Percentiles rank a stretch among this genome's conserved stretches.
Evolutionary conservation across 2,888 invertebrate genomes (phyloP).

Genomic region (Drosophila vallismaia): DNA sequence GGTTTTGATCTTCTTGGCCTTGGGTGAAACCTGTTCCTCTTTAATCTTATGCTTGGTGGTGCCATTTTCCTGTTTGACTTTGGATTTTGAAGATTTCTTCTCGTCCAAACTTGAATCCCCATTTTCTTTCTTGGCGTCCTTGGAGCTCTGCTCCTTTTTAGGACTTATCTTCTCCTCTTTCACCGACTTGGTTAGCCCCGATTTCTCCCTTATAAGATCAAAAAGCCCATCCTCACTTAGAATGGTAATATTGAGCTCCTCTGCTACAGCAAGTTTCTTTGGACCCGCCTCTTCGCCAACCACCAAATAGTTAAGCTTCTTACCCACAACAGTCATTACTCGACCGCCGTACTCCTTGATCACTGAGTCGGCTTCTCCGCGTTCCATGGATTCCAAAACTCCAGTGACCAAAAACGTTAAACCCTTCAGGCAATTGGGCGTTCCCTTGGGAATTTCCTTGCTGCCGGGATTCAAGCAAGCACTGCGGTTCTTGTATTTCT

Average conservation of each 20-base stretch:
- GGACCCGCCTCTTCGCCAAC: constrained; percentile 94
- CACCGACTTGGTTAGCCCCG: constrained; percentile 77
- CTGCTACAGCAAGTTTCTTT: constrained; percentile 91
- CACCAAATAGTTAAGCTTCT: constrained; percentile 91
- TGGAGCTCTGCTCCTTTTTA: constrained; percentile 21
- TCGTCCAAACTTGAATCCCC: constrained; percentile 40
- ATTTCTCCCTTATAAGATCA: constrained; percentile 88
- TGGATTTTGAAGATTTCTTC: constrained; percentile 15
- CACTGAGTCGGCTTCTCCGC: constrained; percentile 90
- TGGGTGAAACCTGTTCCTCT: constrained; percentile 13
- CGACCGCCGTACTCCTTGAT: constrained; percentile 92
- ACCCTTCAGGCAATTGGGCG: constrained; percentile 89
- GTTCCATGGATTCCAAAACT: constrained; percentile 93
- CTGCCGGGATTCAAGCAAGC: constrained; percentile 93
- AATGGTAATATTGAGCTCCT: constrained; percentile 88
- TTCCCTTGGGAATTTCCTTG: constrained; percentile 92
- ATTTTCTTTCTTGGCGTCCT: constrained; percentile 13
- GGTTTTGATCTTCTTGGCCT: constrained; percentile 9
- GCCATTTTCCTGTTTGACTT: constrained; percentile 8
- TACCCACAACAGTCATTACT: constrained; percentile 89
- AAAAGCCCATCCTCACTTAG: constrained; percentile 93
- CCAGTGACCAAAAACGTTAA: constrained; percentile 92
- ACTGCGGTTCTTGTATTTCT: constrained; percentile 90
- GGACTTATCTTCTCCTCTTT: constrained; percentile 27
- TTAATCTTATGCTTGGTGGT: constrained; percentile 22